Evolutionary conservation across 1,140 invertebrate genomes (phyloP).

Genomic region (Anagrus nilaparvatae): DNA sequence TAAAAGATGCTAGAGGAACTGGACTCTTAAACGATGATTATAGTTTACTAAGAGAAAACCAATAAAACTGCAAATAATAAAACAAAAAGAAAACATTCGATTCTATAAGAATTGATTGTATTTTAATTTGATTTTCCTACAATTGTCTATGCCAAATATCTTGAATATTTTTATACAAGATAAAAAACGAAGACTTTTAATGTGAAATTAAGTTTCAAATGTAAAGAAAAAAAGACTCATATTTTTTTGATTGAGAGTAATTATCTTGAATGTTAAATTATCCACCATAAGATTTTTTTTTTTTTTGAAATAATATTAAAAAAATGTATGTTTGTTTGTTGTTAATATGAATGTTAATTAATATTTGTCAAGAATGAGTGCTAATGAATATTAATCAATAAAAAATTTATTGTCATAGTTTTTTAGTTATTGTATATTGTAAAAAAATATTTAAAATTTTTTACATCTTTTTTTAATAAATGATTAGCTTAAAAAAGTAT

Average conservation of each 20-base stretch:
- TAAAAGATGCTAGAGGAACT: conserved; percentile 74
- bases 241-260: conserved; percentile 2
- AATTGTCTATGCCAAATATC: conserved; percentile 1
- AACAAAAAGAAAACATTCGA: conserved; percentile 5
- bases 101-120: conserved; percentile 14
- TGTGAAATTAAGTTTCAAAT: conserved; percentile 10
- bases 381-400: too few species aligned
- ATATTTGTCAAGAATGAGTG: too few species aligned
- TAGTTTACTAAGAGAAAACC: conserved; percentile 53
- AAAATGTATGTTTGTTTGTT: too few species aligned
- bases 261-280: too few species aligned
- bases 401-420: too few species aligned
- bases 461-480: too few species aligned
- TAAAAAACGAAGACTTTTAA: conserved; percentile 11
- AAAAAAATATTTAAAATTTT: too few species aligned
- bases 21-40: conserved; percentile 68
- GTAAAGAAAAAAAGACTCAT: conserved; percentile 10
- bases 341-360: too few species aligned
- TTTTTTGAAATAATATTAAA: too few species aligned
- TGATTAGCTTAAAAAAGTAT: too few species aligned
- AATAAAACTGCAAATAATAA: conserved; percentile 8
- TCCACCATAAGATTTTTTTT: too few species aligned
- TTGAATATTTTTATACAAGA: conserved; percentile 4
- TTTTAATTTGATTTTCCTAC: conserved; percentile 6
- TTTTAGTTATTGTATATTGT: too few species aligned